Conservation (phyloP, 2,888 invertebrate species). For the Phortica magna region DNA sequence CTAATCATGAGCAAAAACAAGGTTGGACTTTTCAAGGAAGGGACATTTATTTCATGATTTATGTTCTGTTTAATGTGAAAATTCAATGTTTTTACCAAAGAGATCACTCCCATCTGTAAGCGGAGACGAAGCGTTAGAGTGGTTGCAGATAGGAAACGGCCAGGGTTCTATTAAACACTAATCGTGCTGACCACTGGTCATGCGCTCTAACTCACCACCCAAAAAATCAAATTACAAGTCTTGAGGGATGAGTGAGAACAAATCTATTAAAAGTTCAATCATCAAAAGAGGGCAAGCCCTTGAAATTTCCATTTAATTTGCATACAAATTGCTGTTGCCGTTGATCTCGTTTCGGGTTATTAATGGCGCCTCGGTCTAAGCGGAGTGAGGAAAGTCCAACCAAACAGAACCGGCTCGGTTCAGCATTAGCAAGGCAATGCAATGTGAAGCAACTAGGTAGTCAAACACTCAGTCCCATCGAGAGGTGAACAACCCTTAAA, state of each 20-base stretch:
- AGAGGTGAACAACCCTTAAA: constrained; percentile 44
- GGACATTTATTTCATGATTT: constrained; percentile 73
- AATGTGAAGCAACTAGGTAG: too few relatives aligned
- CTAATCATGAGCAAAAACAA: constrained; percentile 15
- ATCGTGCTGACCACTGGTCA: constrained; percentile 75
- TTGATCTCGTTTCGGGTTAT: constrained; percentile 23
- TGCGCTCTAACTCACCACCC: constrained; percentile 37
- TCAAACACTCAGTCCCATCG: neutral
- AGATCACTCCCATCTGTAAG: constrained; percentile 72
- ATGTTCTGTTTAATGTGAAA: constrained; percentile 75
- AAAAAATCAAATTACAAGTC: neutral
- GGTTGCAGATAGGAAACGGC: constrained; percentile 29
- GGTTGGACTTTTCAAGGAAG: constrained; percentile 30
- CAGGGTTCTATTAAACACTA: constrained; percentile 57
- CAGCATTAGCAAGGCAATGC: neutral
- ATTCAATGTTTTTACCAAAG: constrained; percentile 74
- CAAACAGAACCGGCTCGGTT: neutral
- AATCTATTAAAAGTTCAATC: constrained; percentile 68
- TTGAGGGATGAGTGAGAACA: constrained; percentile 36
- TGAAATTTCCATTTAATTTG: constrained; percentile 65
- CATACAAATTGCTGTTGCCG: constrained; percentile 62
- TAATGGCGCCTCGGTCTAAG: constrained; percentile 38
- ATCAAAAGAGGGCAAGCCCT: constrained; percentile 46
- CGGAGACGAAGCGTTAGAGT: constrained; percentile 34
- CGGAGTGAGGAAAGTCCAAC: constrained; percentile 42